Conservation (phyloP, 2,113 vertebrate species). For the Pteropus alecto region DNA sequence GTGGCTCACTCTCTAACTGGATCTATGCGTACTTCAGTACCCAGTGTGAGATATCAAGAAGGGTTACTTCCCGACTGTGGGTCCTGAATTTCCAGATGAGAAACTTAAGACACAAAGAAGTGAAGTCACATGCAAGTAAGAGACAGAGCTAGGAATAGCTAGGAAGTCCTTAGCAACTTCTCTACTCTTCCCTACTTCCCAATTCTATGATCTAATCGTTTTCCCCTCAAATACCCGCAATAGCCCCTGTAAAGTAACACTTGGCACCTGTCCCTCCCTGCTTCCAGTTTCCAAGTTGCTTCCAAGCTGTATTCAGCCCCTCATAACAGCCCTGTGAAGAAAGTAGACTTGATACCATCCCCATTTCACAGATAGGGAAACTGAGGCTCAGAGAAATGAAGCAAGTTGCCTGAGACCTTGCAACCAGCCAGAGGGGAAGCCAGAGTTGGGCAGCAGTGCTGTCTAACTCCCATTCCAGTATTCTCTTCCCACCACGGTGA, state of each 20-base stretch:
- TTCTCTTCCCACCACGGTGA: neutral
- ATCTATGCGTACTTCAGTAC: neutral
- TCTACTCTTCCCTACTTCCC: neutral
- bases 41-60: neutral
- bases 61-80: neutral
- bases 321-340: neutral
- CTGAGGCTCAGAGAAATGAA: neutral
- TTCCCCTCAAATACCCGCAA: neutral
- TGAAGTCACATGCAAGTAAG: neutral
- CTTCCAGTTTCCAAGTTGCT: neutral
- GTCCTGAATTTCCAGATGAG: neutral
- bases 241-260: neutral
- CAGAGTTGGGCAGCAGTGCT: neutral
- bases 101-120: neutral
- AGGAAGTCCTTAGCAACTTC: neutral
- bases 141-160: neutral
- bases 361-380: neutral
- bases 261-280: neutral
- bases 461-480: neutral
- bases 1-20: neutral
- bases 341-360: neutral
- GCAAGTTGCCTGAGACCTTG: neutral
- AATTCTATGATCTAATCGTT: neutral
- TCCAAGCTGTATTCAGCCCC: neutral
- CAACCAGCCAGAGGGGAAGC: neutral